A percentile compares a stretch with the other conserved stretches of the same genome.
phyloP scores from a whole-genome alignment of 1,140 invertebrate species.

The Hyposmocoma kahamanoa region DNA sequence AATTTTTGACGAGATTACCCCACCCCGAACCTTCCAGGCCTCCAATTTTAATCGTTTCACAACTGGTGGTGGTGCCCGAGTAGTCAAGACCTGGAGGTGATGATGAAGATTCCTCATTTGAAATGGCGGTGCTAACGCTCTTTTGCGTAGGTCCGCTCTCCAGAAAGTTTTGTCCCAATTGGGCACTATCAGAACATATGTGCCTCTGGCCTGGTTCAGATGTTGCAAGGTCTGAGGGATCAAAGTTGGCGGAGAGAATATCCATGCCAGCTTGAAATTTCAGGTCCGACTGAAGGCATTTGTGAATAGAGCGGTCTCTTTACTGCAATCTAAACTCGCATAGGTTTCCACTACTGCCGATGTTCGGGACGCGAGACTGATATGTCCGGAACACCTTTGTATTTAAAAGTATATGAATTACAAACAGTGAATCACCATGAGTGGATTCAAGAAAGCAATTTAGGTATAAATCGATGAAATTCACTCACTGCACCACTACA shows the following conservation, averaged over 20 bases:
- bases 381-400: no score
- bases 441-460: no score
- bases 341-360: conserved; percentile 24
- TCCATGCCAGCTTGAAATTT: conserved; percentile 24
- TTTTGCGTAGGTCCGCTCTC: conserved; percentile 6
- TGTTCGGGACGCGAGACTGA: no score
- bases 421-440: no score
- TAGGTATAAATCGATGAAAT: no score
- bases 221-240: conserved; percentile 26
- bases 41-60: conserved; percentile 8
- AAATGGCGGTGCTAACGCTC: conserved; percentile 6
- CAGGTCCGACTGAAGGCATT: conserved; percentile 29
- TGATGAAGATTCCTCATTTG: conserved; percentile 1
- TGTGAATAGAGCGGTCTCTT: conserved; percentile 19
- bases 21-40: conserved; percentile 12
- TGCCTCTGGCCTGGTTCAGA: conserved; percentile 11
- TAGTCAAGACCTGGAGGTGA: background rate
- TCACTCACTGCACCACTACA: no score
- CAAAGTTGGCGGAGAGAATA: conserved; percentile 27
- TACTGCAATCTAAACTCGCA: conserved; percentile 18
- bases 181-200: conserved; percentile 8
- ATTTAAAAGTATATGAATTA: no score
- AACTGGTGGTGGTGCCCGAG: conserved; percentile 7
- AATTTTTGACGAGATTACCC: background rate
- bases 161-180: conserved; percentile 13